Evolutionary conservation across 1,140 invertebrate species (phyloP).

Genomic region (Bombus soroeensis): DNA sequence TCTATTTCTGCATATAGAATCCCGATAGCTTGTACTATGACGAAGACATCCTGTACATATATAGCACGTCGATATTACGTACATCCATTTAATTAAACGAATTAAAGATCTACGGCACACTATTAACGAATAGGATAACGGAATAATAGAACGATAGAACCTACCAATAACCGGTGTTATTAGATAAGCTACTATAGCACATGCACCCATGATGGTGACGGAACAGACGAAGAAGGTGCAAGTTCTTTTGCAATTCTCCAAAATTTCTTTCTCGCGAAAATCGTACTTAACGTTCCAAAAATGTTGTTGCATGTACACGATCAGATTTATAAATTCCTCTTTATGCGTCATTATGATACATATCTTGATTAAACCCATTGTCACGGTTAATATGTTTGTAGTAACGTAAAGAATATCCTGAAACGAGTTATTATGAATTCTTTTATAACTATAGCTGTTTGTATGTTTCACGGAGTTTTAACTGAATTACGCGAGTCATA

Average conservation of each 20-base stretch:
- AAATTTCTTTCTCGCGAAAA: neutral
- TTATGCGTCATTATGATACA: neutral
- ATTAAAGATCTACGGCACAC: no score
- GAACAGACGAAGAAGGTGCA: constrained; percentile 40
- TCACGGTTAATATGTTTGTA: constrained; percentile 36
- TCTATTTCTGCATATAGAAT: no score
- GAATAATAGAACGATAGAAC: neutral
- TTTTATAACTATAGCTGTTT: neutral
- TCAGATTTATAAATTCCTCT: constrained; percentile 31
- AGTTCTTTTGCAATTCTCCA: constrained; percentile 27
- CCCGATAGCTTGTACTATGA: no score
- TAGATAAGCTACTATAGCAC: constrained; percentile 39
- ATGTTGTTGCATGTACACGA: constrained; percentile 49
- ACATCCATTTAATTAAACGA: no score
- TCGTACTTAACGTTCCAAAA: constrained; percentile 61
- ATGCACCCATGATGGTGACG: constrained; percentile 36
- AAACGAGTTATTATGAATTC: neutral
- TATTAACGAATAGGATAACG: neutral
- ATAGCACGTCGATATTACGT: neutral
- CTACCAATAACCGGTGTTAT: constrained; percentile 51
- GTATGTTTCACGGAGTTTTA: no score
- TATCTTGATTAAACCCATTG: constrained; percentile 39
- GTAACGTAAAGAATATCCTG: constrained; percentile 44
- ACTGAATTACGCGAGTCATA: neutral
- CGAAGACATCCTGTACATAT: neutral